Conservation (phyloP, 2,888 invertebrate genomes). For the Neria commutata region DNA sequence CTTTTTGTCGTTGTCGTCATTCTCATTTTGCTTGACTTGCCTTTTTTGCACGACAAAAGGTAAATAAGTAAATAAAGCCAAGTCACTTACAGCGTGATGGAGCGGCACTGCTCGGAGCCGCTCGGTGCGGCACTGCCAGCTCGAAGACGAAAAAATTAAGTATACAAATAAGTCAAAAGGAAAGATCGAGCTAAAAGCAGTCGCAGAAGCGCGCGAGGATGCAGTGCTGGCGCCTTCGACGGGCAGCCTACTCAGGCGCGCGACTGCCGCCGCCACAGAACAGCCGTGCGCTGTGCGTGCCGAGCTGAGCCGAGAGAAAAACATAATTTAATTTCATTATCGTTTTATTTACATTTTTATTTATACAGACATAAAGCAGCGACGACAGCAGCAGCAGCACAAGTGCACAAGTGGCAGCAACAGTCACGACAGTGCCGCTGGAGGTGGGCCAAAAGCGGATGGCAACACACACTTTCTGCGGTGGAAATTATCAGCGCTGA, state of each 20-base stretch:
- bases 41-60: constrained; percentile 14
- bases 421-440: background rate
- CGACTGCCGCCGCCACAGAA: background rate
- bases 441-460: background rate
- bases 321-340: constrained; percentile 39
- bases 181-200: constrained; percentile 18
- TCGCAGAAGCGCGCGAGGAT: background rate
- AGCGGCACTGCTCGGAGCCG: background rate
- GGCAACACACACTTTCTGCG: background rate
- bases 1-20: background rate
- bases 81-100: constrained; percentile 29
- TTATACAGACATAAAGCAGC: constrained; percentile 30
- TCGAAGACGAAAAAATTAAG: constrained; percentile 27
- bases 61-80: constrained; percentile 32
- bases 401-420: too few relatives aligned
- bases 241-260: constrained; percentile 4
- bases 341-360: constrained; percentile 34
- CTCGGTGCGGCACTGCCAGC: constrained; percentile 16
- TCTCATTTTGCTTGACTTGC: constrained; percentile 5
- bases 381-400: constrained; percentile 11
- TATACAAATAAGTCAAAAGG: constrained; percentile 32
- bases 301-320: constrained; percentile 5
- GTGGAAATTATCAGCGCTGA: background rate
- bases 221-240: background rate
- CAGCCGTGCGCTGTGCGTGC: background rate